These are phyloP conservation scores for Lasioglossum zephyrum DNA, from an alignment of 2,888 invertebrate species.

Conservation along the genomic window DNA sequence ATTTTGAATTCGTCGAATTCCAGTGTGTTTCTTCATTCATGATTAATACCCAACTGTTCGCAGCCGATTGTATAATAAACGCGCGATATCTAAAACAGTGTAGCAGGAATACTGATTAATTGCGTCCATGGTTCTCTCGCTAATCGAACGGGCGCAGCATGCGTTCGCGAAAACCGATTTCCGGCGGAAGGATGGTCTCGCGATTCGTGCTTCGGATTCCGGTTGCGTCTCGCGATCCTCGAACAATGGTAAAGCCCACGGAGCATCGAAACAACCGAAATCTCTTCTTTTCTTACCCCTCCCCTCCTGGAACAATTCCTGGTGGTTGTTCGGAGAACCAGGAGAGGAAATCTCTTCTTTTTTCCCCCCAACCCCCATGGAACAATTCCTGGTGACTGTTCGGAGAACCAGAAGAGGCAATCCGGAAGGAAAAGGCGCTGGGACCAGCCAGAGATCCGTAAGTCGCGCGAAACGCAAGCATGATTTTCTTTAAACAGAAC, in stretches of 20 bases:
- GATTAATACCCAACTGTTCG: no score
- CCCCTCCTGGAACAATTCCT: background rate
- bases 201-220: constrained; percentile 14
- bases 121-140: background rate
- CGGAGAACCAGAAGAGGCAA: background rate
- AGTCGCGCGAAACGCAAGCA: constrained; percentile 8
- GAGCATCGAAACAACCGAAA: background rate
- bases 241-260: constrained; percentile 16
- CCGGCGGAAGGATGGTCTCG: background rate
- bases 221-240: background rate
- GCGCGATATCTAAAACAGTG: no score
- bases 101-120: constrained; percentile 40
- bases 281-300: no score
- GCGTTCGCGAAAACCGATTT: constrained; percentile 17
- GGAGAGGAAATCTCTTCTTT: background rate
- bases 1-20: no score
- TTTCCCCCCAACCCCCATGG: background rate
- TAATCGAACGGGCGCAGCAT: background rate
- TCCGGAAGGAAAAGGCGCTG: background rate
- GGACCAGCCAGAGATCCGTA: background rate
- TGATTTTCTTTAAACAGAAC: constrained; percentile 13
- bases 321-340: background rate
- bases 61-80: no score
- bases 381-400: background rate
- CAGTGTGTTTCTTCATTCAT: no score